A percentile compares a stretch with the other conserved stretches of the same genome.
Conservation (phyloP, 2,888 invertebrate genomes). For the Atethmia centrago region DNA sequence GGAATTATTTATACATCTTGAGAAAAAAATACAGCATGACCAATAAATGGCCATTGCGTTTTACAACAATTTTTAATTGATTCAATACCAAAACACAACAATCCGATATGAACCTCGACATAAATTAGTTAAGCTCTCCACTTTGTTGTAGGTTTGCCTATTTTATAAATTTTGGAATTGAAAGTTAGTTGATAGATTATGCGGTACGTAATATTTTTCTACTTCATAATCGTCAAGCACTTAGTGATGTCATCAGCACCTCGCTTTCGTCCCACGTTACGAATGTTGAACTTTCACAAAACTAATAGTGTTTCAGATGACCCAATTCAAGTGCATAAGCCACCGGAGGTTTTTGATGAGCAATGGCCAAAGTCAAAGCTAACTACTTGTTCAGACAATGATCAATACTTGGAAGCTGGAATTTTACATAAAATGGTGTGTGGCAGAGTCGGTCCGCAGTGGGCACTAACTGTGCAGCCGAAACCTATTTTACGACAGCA, state of each 20-base stretch:
- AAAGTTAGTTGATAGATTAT: constrained; percentile 18
- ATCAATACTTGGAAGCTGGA: not conserved
- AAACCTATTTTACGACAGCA: constrained; percentile 16
- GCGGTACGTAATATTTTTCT: constrained; percentile 32
- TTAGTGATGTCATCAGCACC: constrained; percentile 11
- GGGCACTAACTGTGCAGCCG: not conserved
- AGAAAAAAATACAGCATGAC: not conserved
- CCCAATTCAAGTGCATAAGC: not conserved
- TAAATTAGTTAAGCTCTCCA: not conserved
- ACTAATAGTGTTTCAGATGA: not conserved
- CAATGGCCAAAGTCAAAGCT: constrained; percentile 8
- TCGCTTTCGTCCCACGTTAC: constrained; percentile 33
- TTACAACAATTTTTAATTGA: constrained; percentile 21
- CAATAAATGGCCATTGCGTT: not conserved
- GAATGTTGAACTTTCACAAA: constrained; percentile 13
- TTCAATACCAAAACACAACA: constrained; percentile 45
- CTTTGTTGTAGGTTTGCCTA: not conserved
- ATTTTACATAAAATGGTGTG: not conserved
- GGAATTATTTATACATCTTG: not conserved
- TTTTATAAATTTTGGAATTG: not conserved
- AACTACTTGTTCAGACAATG: not conserved
- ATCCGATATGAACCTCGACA: not conserved
- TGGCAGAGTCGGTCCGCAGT: not conserved
- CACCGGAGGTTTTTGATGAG: not conserved
- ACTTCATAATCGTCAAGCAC: constrained; percentile 28